phyloP scores from a whole-genome alignment of 2,113 vertebrate species.

The Hypomesus transpacificus region DNA sequence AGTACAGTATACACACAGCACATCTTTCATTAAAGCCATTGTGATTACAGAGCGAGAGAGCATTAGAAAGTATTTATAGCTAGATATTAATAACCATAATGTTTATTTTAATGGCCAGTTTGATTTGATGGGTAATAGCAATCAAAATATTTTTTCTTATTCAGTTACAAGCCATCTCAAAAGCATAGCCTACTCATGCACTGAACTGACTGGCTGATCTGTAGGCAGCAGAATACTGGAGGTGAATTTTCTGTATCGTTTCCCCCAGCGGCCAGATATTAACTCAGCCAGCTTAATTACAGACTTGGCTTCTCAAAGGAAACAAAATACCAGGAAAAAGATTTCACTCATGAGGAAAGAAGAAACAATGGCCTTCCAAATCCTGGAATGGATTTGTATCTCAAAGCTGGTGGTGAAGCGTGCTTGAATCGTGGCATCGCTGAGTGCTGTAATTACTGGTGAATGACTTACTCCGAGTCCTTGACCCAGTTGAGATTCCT shows the following conservation, averaged over 20 bases:
- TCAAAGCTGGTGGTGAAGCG: slow-evolving; percentile 58
- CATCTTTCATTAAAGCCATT: no score
- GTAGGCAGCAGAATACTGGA: slow-evolving; percentile 18
- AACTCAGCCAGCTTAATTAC: slow-evolving; percentile 69
- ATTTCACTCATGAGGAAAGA: slow-evolving; percentile 64
- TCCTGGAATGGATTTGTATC: slow-evolving; percentile 71
- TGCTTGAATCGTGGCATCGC: slow-evolving; percentile 56
- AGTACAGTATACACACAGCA: no score
- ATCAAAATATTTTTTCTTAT: not conserved
- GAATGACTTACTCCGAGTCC: slow-evolving; percentile 69
- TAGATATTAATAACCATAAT: slow-evolving; percentile 49
- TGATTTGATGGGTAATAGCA: no score
- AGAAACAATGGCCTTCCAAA: slow-evolving; percentile 71
- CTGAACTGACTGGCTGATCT: slow-evolving; percentile 12
- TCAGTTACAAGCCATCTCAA: not conserved
- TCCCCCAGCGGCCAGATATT: slow-evolving; percentile 52
- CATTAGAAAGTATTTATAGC: slow-evolving; percentile 21
- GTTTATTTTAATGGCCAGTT: not conserved
- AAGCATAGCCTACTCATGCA: not conserved
- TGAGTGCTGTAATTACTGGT: slow-evolving; percentile 68
- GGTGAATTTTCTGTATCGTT: slow-evolving; percentile 39
- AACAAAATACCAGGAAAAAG: slow-evolving; percentile 58
- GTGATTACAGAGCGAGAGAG: no score
- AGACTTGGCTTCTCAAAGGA: slow-evolving; percentile 51
- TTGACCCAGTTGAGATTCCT: slow-evolving; percentile 77